Conservation (phyloP, 2,888 invertebrate species). For the Antheraea yamamai region DNA sequence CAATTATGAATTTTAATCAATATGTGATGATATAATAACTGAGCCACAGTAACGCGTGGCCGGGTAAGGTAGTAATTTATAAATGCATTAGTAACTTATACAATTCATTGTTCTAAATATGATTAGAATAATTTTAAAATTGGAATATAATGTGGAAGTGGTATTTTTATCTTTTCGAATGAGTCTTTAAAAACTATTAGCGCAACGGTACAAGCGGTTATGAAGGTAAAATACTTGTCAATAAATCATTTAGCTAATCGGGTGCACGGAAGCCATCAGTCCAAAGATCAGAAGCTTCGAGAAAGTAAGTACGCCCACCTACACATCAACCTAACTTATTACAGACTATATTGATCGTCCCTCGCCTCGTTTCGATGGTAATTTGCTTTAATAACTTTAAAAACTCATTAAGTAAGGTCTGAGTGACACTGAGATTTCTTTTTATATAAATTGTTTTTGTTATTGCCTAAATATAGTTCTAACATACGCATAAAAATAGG, state of each 20-base stretch:
- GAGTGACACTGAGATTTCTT: slow-evolving; percentile 13
- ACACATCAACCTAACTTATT: slow-evolving; percentile 61
- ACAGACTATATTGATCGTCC: slow-evolving; percentile 59
- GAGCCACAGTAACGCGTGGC: no score
- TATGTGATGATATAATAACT: no score
- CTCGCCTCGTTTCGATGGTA: slow-evolving; percentile 56
- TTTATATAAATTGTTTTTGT: not conserved
- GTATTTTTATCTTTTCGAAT: slow-evolving; percentile 34
- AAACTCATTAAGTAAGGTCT: slow-evolving; percentile 59
- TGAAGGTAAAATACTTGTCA: slow-evolving; percentile 26
- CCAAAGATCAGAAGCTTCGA: slow-evolving; percentile 49
- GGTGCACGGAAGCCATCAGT: slow-evolving; percentile 68
- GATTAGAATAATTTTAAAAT: not conserved
- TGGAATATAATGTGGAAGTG: not conserved
- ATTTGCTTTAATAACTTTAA: slow-evolving; percentile 76
- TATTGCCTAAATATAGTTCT: no score
- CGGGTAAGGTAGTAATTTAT: no score
- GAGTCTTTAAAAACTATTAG: not conserved
- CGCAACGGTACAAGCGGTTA: not conserved
- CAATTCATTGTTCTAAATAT: not conserved
- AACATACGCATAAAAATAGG: no score
- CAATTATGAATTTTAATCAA: no score
- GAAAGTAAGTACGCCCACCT: slow-evolving; percentile 38
- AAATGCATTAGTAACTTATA: not conserved
- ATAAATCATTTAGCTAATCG: slow-evolving; percentile 70